phyloP scores from a whole-genome alignment of 2,797 vertebrate species.

The Coluber constrictor region DNA sequence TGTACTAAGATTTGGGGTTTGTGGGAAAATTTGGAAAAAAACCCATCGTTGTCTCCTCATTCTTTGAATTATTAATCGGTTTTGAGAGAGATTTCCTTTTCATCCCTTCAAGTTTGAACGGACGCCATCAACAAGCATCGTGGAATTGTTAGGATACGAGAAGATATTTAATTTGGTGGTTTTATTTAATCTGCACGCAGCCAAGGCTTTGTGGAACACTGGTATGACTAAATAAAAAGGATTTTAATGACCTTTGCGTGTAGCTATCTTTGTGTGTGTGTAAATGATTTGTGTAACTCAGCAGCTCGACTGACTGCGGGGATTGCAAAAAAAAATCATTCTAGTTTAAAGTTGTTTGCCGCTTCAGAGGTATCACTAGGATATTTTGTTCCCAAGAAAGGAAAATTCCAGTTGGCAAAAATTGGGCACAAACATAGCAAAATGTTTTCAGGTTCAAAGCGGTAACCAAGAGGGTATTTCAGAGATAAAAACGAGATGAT shows the following conservation, averaged over 20 bases:
- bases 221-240: background rate
- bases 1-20: background rate
- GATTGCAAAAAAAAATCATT: background rate
- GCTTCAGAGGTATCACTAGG: background rate
- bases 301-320: background rate
- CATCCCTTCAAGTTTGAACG: background rate
- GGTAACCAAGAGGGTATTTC: background rate
- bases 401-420: background rate
- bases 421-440: background rate
- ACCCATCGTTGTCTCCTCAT: background rate
- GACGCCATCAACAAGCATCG: background rate
- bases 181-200: background rate
- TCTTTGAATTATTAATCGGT: background rate
- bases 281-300: background rate
- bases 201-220: background rate
- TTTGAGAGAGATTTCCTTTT: too few relatives aligned
- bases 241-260: background rate
- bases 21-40: background rate
- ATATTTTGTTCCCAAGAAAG: background rate
- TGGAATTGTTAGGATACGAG: background rate
- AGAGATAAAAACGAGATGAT: background rate
- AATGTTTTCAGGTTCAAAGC: background rate
- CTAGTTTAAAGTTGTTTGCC: background rate
- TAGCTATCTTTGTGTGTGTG: background rate
- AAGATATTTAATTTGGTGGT: background rate